These are phyloP conservation scores for Streptopelia turtur DNA, from an alignment of 2,797 vertebrate species.

Conservation along the genomic window DNA sequence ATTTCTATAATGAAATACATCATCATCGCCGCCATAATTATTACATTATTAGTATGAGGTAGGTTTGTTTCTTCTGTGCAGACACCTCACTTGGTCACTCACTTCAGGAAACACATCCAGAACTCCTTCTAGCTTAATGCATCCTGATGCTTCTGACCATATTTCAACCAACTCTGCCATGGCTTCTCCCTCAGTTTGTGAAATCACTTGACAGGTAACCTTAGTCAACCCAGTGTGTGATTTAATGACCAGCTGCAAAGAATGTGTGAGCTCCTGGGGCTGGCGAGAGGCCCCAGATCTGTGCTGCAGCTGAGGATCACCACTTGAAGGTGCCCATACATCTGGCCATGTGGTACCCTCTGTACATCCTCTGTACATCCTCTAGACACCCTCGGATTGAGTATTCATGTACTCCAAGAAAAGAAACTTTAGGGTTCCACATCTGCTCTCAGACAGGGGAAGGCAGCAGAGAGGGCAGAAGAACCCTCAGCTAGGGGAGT, in stretches of 20 bases:
- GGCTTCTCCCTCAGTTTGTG: neutral
- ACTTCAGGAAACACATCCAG: neutral
- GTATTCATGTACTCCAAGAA: neutral
- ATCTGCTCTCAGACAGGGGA: neutral
- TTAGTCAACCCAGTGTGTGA: neutral
- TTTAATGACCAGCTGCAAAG: neutral
- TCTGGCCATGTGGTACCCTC: neutral
- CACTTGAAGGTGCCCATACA: neutral
- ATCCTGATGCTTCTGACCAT: neutral
- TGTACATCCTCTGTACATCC: neutral
- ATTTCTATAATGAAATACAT: slow-evolving; percentile 17
- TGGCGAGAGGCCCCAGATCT: neutral
- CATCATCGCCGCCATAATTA: neutral
- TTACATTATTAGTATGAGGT: neutral
- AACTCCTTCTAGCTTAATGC: neutral
- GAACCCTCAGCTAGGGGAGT: neutral
- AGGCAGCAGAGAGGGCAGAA: neutral
- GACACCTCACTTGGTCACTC: neutral
- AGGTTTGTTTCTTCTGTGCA: neutral
- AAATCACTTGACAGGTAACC: neutral
- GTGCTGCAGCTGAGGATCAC: neutral
- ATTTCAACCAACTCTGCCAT: neutral
- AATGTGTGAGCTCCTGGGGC: neutral
- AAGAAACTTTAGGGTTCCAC: neutral
- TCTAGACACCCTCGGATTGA: neutral